These are phyloP conservation scores for Euura lappo DNA, from an alignment of 1,140 invertebrate genomes.

Conservation along the genomic window DNA sequence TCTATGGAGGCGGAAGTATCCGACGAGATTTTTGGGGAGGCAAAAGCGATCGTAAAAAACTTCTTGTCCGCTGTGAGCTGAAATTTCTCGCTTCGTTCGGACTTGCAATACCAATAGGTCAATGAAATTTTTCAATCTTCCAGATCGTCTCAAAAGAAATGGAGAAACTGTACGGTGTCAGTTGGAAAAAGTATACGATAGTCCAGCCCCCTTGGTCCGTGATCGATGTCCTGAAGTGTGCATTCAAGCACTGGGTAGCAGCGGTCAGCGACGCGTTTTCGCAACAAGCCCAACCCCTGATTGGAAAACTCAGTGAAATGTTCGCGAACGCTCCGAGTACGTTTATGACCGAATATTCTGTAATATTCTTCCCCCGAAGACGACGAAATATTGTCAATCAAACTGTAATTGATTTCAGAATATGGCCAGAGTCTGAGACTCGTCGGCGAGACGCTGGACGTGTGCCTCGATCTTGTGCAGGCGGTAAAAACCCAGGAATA, in stretches of 20 bases:
- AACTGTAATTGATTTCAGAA: constrained; percentile 19
- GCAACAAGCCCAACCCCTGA: constrained; percentile 29
- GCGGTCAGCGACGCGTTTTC: constrained; percentile 47
- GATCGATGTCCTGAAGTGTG: constrained; percentile 45
- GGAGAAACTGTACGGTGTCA: constrained; percentile 43
- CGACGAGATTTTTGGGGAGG: constrained; percentile 43
- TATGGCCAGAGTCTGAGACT: constrained; percentile 37
- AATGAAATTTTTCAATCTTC: not conserved
- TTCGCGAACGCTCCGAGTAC: constrained; percentile 33
- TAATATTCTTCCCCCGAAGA: too few species aligned
- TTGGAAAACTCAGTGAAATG: constrained; percentile 39
- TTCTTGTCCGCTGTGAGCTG: constrained; percentile 40
- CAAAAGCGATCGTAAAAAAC: constrained; percentile 35
- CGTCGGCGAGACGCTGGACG: constrained; percentile 34
- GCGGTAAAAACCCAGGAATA: constrained; percentile 39
- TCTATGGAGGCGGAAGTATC: constrained; percentile 34
- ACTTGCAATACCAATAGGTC: too few species aligned
- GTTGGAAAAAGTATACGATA: constrained; percentile 46
- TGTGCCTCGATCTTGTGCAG: constrained; percentile 41
- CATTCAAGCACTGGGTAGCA: constrained; percentile 54
- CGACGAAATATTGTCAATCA: not conserved
- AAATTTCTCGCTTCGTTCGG: not conserved
- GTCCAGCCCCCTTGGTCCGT: constrained; percentile 53
- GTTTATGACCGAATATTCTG: not conserved
- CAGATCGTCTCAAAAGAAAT: constrained; percentile 52